phyloP scores from a whole-genome alignment of 2,797 vertebrate genomes.

The Pachyuromys duprasi region DNA sequence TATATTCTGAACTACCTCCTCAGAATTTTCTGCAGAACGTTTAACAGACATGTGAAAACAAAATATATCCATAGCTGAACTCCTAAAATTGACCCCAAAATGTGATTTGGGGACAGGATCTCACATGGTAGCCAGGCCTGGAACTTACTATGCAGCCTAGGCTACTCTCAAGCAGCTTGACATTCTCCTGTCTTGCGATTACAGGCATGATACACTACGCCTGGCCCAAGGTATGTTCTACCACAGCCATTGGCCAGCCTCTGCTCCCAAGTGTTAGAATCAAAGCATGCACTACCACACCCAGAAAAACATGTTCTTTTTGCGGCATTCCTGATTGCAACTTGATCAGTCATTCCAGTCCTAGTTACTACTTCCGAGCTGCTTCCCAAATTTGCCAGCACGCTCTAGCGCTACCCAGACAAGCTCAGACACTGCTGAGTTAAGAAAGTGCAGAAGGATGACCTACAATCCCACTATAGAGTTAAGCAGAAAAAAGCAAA shows the following conservation, averaged over 20 bases:
- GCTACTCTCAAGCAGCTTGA: not conserved
- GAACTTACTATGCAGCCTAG: not conserved
- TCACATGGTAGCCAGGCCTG: not conserved
- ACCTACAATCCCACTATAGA: not conserved
- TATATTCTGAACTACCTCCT: not conserved
- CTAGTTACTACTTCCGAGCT: not conserved
- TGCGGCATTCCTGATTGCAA: not conserved
- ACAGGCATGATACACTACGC: not conserved
- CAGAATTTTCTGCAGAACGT: not conserved
- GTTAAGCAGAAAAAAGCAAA: too few relatives aligned
- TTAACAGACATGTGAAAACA: not conserved
- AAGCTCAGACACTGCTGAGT: not conserved
- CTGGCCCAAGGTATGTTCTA: not conserved
- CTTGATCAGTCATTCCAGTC: not conserved
- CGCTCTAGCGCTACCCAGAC: not conserved
- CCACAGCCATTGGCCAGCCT: not conserved
- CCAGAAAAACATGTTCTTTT: not conserved
- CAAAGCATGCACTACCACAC: not conserved
- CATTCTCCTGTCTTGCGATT: not conserved
- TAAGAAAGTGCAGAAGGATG: not conserved
- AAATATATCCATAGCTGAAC: not conserved
- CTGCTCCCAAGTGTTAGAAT: not conserved
- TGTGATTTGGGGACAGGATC: not conserved
- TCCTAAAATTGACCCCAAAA: not conserved
- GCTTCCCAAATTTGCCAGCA: slow-evolving; percentile 8